Percentiles rank a stretch among this genome's conserved stretches.
phyloP scores from a whole-genome alignment of 1,140 invertebrate species.

The Drosophila nikananu region DNA sequence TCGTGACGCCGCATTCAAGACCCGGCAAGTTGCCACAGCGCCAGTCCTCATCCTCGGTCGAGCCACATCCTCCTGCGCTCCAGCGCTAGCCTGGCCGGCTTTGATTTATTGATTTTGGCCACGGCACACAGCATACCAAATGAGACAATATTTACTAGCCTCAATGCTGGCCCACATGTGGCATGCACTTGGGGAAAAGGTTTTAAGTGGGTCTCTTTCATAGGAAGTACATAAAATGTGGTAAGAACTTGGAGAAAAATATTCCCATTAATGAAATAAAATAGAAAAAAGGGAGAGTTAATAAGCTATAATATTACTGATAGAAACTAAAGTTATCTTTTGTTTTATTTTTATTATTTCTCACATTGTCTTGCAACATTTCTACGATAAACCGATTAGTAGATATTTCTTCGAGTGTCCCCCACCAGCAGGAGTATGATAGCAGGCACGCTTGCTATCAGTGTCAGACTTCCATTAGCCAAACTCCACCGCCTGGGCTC shows the following conservation, averaged over 20 bases:
- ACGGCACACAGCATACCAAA: conserved; percentile 74
- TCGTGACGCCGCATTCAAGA: conserved; percentile 66
- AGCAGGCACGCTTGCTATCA: conserved; percentile 26
- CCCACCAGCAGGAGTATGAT: neutral
- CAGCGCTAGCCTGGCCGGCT: conserved; percentile 45
- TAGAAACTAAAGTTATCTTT: neutral
- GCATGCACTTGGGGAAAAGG: conserved; percentile 11
- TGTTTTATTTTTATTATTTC: neutral
- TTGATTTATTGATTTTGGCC: conserved; percentile 82
- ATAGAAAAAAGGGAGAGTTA: neutral
- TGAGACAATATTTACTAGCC: conserved; percentile 75
- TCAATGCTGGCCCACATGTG: conserved; percentile 61
- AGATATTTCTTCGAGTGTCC: conserved; percentile 6
- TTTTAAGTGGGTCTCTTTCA: neutral
- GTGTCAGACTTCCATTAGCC: conserved; percentile 54
- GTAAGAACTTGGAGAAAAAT: neutral
- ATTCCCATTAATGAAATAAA: too few species aligned
- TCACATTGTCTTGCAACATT: too few species aligned
- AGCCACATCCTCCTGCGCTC: conserved; percentile 10
- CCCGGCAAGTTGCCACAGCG: conserved; percentile 13
- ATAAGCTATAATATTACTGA: neutral
- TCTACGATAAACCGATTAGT: neutral
- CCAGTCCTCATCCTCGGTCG: neutral
- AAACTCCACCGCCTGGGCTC: conserved; percentile 9
- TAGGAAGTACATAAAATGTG: neutral